Conservation (phyloP, 1,140 invertebrate species). For the Teleogryllus occipitalis region DNA sequence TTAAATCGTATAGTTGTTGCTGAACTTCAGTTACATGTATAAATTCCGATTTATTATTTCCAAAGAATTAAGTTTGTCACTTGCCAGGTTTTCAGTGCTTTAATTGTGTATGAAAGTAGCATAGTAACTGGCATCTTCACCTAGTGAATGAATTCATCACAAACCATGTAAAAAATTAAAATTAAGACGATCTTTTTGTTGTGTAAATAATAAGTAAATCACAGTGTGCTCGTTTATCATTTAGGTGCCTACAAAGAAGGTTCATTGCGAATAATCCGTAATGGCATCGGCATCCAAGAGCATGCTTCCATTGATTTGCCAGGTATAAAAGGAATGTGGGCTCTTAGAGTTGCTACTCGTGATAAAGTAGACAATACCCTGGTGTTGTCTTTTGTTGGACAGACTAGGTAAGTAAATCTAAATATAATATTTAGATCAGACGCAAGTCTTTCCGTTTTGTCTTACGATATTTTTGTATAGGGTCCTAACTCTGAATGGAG, state of each 20-base stretch:
- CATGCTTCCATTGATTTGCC: slow-evolving; percentile 93
- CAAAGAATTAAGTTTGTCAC: too few species aligned
- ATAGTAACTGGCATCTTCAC: too few species aligned
- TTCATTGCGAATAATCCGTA: slow-evolving; percentile 90
- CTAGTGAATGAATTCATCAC: too few species aligned
- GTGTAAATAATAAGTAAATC: background rate
- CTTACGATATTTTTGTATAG: slow-evolving; percentile 35
- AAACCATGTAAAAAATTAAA: background rate
- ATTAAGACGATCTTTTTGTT: background rate
- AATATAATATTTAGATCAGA: slow-evolving; percentile 17
- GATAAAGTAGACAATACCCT: slow-evolving; percentile 74
- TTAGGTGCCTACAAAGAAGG: slow-evolving; percentile 91
- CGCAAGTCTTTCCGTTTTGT: background rate
- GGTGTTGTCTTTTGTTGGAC: slow-evolving; percentile 88
- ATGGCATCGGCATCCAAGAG: slow-evolving; percentile 96
- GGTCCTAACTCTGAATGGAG: slow-evolving; percentile 78
- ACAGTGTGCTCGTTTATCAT: background rate
- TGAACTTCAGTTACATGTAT: too few species aligned
- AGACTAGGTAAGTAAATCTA: slow-evolving; percentile 55
- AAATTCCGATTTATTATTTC: too few species aligned
- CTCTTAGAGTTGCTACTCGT: slow-evolving; percentile 64
- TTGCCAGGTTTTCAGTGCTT: too few species aligned
- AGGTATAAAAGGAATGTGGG: slow-evolving; percentile 97
- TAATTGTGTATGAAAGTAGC: too few species aligned
- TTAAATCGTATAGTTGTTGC: too few species aligned